Percentiles rank a stretch among this genome's conserved stretches.
Conservation (phyloP, 2,888 invertebrate species). For the Erynnis tages region DNA sequence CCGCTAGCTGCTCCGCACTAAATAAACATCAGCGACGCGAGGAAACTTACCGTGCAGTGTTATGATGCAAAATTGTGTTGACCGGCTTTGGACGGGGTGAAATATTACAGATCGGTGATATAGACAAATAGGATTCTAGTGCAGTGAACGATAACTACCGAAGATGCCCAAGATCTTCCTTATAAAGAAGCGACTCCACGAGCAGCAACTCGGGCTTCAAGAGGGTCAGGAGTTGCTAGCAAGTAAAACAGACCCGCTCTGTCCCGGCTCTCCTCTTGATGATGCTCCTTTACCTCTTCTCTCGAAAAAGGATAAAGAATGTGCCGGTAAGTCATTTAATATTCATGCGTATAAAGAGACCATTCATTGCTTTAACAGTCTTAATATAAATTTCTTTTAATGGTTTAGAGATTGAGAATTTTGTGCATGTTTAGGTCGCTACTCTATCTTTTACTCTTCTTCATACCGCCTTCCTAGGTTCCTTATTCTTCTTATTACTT, state of each 20-base stretch:
- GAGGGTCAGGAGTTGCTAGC: slow-evolving; percentile 90
- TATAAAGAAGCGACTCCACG: slow-evolving; percentile 94
- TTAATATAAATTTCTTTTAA: slow-evolving; percentile 18
- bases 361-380: slow-evolving; percentile 39
- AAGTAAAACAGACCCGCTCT: slow-evolving; percentile 83
- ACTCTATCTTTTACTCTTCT: no score
- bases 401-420: slow-evolving; percentile 12
- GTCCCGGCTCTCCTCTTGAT: slow-evolving; percentile 80
- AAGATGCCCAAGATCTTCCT: slow-evolving; percentile 96
- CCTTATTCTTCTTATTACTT: no score
- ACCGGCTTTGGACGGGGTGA: slow-evolving; percentile 48
- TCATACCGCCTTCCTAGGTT: no score
- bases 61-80: slow-evolving; percentile 71
- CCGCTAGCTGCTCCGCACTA: slow-evolving; percentile 70
- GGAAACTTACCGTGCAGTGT: slow-evolving; percentile 74
- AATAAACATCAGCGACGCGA: slow-evolving; percentile 71
- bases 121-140: slow-evolving; percentile 69
- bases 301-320: slow-evolving; percentile 76
- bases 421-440: slow-evolving; percentile 4
- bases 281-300: slow-evolving; percentile 84
- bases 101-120: slow-evolving; percentile 69
- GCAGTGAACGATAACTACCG: slow-evolving; percentile 61
- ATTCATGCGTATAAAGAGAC: slow-evolving; percentile 35
- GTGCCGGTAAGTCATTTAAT: slow-evolving; percentile 58
- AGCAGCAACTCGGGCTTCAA: slow-evolving; percentile 92